A percentile compares a stretch with the other conserved stretches of the same genome.
Conservation (phyloP, 92 coral and sea anemone species). For the Plumapathes pennacea region DNA sequence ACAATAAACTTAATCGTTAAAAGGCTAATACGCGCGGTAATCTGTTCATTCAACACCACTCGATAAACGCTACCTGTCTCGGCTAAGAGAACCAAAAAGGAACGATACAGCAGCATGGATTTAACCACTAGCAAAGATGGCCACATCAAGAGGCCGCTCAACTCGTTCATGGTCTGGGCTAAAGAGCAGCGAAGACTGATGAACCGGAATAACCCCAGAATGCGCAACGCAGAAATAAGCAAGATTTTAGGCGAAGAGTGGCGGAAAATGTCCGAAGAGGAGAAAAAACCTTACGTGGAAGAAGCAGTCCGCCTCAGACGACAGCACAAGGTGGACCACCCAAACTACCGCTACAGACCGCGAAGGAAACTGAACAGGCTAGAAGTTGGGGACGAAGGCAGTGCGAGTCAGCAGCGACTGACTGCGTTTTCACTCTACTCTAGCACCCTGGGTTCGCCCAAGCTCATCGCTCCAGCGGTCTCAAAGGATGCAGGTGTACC, state of each 20-base stretch:
- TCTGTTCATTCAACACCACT: slow-evolving; percentile 15
- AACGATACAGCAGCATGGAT: slow-evolving; percentile 13
- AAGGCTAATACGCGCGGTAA: slow-evolving; percentile 38
- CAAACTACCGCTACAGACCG: slow-evolving; percentile 84
- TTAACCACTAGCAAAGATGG: slow-evolving; percentile 29
- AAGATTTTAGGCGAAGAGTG: slow-evolving; percentile 89
- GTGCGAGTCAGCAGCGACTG: slow-evolving; percentile 2
- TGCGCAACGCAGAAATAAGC: slow-evolving; percentile 93
- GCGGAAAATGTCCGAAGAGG: slow-evolving; percentile 71
- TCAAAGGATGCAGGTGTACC: slow-evolving; percentile 23
- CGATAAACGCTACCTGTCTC: too few relatives aligned
- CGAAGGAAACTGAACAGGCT: slow-evolving; percentile 65
- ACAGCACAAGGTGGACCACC: slow-evolving; percentile 86
- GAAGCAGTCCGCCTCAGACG: slow-evolving; percentile 77
- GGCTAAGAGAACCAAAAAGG: slow-evolving; percentile 4
- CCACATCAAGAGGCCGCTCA: slow-evolving; percentile 84
- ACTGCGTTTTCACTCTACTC: slow-evolving; percentile 27
- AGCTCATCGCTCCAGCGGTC: slow-evolving; percentile 6
- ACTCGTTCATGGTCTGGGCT: slow-evolving; percentile 95
- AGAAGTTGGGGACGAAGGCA: slow-evolving; percentile 19
- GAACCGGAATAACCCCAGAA: slow-evolving; percentile 84
- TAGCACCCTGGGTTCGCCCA: slow-evolving; percentile 3
- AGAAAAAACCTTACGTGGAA: slow-evolving; percentile 77
- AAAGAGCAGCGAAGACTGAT: slow-evolving; percentile 70
- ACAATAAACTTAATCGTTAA: slow-evolving; percentile 20